Conservation (phyloP, 1,140 invertebrate species). For the Drosophila melanica region DNA sequence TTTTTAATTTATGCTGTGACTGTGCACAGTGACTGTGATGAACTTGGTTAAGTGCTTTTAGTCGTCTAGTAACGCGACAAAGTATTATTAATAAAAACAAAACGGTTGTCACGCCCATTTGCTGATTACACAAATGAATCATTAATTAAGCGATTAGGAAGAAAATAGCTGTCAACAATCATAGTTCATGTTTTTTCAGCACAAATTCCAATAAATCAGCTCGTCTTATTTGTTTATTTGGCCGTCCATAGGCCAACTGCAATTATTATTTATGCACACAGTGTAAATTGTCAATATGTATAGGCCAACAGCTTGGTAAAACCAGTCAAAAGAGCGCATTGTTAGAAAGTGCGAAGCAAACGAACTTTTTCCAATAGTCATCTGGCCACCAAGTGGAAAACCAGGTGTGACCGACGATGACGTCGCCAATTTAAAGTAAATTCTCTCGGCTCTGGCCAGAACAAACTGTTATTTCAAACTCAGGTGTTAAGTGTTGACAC, state of each 20-base stretch:
- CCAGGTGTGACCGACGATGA: conserved; percentile 5
- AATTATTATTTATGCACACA: neutral
- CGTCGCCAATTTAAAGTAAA: neutral
- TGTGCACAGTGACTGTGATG: neutral
- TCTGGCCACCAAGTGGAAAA: conserved; percentile 7
- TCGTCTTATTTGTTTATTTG: neutral
- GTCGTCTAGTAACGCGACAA: neutral
- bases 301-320: neutral
- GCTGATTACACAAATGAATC: neutral
- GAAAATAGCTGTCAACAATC: neutral
- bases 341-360: conserved; percentile 11
- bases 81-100: neutral
- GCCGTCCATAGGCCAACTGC: conserved; percentile 7
- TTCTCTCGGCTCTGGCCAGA: neutral
- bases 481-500: neutral
- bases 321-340: conserved; percentile 6
- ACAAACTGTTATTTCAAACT: neutral
- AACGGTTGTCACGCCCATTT: neutral
- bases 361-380: conserved; percentile 6
- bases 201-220: neutral
- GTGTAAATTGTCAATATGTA: neutral
- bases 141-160: conserved; percentile 15
- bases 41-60: neutral
- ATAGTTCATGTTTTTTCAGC: neutral
- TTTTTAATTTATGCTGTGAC: no score